Conservation (phyloP, 2,888 invertebrate species). For the Ecliptopera silaceata region DNA sequence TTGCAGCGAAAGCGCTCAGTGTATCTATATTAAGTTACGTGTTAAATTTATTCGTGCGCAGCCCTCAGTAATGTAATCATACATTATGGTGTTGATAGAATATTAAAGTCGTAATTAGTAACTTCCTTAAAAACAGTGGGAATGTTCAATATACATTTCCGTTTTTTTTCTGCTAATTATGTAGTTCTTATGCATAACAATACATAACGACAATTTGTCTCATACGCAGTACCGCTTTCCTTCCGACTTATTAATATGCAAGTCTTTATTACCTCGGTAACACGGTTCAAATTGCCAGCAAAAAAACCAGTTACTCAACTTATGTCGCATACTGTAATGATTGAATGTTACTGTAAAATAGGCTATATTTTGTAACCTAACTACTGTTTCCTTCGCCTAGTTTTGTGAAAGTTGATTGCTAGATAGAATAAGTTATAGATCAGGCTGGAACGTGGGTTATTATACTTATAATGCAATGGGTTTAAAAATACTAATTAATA, state of each 20-base stretch:
- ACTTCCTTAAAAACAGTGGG: background rate
- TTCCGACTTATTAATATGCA: conserved; percentile 14
- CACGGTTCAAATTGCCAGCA: conserved; percentile 12
- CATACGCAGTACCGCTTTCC: conserved; percentile 6
- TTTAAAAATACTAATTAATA: too few relatives aligned
- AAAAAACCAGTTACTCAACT: conserved; percentile 14
- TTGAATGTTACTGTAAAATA: conserved; percentile 22
- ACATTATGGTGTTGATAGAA: too few relatives aligned
- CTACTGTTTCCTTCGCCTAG: conserved; percentile 28
- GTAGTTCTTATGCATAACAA: background rate
- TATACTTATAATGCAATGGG: conserved; percentile 15
- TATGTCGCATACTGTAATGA: conserved; percentile 20
- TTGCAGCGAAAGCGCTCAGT: too few relatives aligned
- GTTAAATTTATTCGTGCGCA: too few relatives aligned
- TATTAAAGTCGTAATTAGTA: too few relatives aligned
- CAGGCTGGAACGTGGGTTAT: conserved; percentile 11
- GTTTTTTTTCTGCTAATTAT: conserved; percentile 1
- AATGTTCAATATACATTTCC: background rate
- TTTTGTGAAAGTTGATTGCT: conserved; percentile 28
- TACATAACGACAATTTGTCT: conserved; percentile 12
- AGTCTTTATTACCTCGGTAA: conserved; percentile 6
- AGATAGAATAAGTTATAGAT: conserved; percentile 17
- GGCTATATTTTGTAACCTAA: conserved; percentile 26
- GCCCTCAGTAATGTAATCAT: too few relatives aligned
- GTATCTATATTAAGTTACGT: too few relatives aligned